Base-by-base conservation (phyloP, 2,113 vertebrate genomes). In the Rhodinocichla rosea region DNA sequence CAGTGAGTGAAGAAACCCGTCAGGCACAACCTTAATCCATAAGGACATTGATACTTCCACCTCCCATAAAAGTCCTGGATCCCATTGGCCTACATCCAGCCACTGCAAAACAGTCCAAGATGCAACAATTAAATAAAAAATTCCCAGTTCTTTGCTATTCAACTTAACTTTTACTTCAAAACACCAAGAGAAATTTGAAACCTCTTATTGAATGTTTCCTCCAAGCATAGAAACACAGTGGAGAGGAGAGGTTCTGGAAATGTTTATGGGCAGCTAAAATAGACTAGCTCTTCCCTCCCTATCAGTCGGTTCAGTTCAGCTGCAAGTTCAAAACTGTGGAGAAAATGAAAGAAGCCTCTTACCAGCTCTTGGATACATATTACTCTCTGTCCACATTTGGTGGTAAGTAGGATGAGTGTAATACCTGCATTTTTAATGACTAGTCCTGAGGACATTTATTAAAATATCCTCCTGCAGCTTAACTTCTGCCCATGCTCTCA, bases 231-330 rank as follows among this genome's bases (percentile, higher is more conserved):
- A 85, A 67, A 55, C 6, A 32, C n/a, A 32, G 7, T 17, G 6
- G 2, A 4, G 9, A 70, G 10, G 28, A 63, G 10, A 44, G 15
- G 8, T 32, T 47, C 13, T 63, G 37, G 39, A 45, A 83, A 90
- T 4, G 1, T 22, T 40, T 59, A 59, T 5, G 2, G 16, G 27
- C 5, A 13, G 18, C 63, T 88, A 40, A 60, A 60, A 35, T 7
- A 65, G 27, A 40, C 4, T 1, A 7, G 5, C 2, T 53, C 15
- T 79, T 75, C 42, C 13, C 16, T 53, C 12, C 6, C 37, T 28
- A 30, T 10, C 16, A 57, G 9, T 5, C 13, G 0, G 0, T 39
- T 53, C 26, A 33, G 30, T 33, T 15, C 27, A 67, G 5, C 4
- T 62, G 12, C 14, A 13, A 42, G 23, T 9, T 67, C 42, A 69